A percentile compares a stretch with the other conserved stretches of the same genome.
phyloP scores from a whole-genome alignment of 2,113 vertebrate genomes.

The Pterocles orientalis region DNA sequence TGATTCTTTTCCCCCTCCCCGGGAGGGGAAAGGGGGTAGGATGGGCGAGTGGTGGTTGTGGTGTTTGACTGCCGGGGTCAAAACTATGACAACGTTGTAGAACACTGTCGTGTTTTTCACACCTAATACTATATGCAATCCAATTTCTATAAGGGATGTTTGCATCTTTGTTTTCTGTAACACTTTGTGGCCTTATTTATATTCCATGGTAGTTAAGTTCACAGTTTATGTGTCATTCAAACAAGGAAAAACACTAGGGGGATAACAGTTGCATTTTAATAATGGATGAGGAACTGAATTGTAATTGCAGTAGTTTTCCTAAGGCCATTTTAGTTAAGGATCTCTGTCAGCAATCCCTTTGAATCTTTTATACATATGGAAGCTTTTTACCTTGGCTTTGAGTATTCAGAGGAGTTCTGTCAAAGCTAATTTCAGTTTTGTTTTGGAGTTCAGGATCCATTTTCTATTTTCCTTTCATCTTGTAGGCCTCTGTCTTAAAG shows the following conservation, averaged over 20 bases:
- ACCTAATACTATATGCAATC: not conserved
- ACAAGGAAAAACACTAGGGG: not conserved
- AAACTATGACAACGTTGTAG: not conserved
- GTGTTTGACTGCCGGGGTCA: no score
- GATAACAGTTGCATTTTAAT: constrained; percentile 23
- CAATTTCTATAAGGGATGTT: not conserved
- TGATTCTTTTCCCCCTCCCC: no score
- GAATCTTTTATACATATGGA: not conserved
- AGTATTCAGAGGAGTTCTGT: not conserved
- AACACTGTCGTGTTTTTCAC: not conserved
- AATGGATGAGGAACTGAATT: not conserved
- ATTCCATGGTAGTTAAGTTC: constrained; percentile 37
- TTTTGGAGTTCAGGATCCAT: not conserved
- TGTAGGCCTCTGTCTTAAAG: not conserved
- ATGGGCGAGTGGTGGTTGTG: no score
- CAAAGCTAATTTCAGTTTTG: not conserved
- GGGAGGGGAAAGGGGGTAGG: no score
- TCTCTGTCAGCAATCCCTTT: not conserved
- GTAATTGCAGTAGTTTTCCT: constrained; percentile 1
- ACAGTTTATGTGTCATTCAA: constrained; percentile 12
- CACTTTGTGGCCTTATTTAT: not conserved
- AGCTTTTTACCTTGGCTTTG: not conserved
- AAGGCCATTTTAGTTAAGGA: not conserved
- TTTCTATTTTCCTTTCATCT: not conserved
- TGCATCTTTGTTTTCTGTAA: not conserved